Base-by-base conservation (phyloP, 2,113 vertebrate species). In the Leptocoma aspasia region DNA sequence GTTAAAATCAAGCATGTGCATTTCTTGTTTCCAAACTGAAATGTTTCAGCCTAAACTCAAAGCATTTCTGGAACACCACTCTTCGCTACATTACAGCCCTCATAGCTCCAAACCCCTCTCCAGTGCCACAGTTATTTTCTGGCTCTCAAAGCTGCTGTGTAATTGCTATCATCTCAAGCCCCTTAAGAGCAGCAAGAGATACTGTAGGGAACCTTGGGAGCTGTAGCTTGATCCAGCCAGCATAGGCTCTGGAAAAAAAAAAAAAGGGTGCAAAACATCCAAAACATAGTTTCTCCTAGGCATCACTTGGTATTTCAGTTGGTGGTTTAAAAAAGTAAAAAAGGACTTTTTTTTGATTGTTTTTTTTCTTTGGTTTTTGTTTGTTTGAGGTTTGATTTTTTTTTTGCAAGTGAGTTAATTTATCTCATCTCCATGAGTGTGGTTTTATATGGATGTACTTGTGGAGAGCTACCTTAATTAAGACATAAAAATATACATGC, bases 11-110 rank as follows among this genome's bases (percentile, higher is more conserved):
- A 2, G 6, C 15, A 35, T 2, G 1, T 24, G 13, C 6, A 6
- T 6, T 42, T 78, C 30, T 53, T 42, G 2, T 77, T 81, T 66
- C 42, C 33, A 53, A 77, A 33, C 11, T 15, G 41, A 42, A 73
- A 47, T 20, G 12, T 18, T 59, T 72, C 39, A 80, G 23, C 41
- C 45, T 77, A 49, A 86, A 77, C 37, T 47, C 60, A 65, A 70
- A 70, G 22, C 11, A 13, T 42, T 75, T 76, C 39, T 89, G 39
- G 33, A 82, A 47, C 0, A 0, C 17, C 2, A 2, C 7, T 70
- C 17, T 19, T 64, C 2, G 4, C 30, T 45, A 6, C 5, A 4
- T 44, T 63, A 21, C 9, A 72, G 39, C 28, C 6, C 0, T 77
- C n/a, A 35, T 30, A 23, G 2, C 37, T 78, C 50, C 64, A 47